Base-by-base conservation (phyloP, 2,113 vertebrate genomes). In the Arothron firmamentum region DNA sequence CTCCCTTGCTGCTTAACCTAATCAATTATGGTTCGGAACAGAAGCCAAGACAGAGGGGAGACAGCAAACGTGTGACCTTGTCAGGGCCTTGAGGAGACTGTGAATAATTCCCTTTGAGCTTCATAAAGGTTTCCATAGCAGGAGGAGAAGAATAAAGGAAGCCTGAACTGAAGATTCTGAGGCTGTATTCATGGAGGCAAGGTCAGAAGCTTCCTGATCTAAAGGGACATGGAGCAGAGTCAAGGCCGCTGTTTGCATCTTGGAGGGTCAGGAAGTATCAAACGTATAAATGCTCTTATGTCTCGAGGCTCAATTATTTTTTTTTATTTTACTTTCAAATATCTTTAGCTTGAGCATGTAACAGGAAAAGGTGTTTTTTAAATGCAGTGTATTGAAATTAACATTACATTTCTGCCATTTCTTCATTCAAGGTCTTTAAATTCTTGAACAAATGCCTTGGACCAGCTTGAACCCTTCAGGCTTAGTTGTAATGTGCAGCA, bases 21-120 rank as follows among this genome's bases (percentile, higher is more conserved):
- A 90, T 91, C 89, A 91, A 90, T 91, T 91, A 90, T 72, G 78
- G 85, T 89, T 89, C 85, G 88, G 85, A 87, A 85, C 87, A 87
- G 80, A 85, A 84, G 86, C 78, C 81, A 77, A 61, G 77, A 81
- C 81, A 75, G 80, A 81, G 80, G 70, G 74, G 59, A 83, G 83
- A 86, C 72, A 63, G 81, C 75, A 61, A 61, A 62, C 80, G 60
- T 48, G 50, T 49, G 81, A 90, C 89, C 88, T 89, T 90, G 88
- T 90, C 88, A 86, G 60, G 84, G 77, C 79, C 77, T 84, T 9
- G 83, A 87, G 89, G 86, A 87, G 88, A 87, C 82, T 80, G 77
- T 90, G 88, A 90, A 88, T 89, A 88, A 90, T 91, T 90, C 86
- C 86, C 81, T 88, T 78, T 86, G 87, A 91, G 88, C 43, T 75